phyloP scores from a whole-genome alignment of 1,140 invertebrate genomes.

The Nephotettix cincticeps region DNA sequence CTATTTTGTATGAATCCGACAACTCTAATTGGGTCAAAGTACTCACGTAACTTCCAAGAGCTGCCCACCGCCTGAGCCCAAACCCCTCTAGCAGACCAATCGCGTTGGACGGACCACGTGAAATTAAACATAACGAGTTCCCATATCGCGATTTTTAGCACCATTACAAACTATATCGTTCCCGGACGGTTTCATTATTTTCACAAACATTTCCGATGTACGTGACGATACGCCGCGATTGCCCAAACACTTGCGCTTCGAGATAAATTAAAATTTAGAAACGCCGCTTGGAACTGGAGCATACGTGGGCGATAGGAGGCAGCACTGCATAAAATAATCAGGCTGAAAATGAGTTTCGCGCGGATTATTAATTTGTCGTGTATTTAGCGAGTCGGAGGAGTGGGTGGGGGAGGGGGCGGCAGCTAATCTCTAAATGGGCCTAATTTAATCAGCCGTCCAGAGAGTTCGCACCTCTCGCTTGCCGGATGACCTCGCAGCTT shows the following conservation, averaged over 20 bases:
- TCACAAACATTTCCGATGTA: not conserved
- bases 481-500: too few relatives aligned
- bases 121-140: too few relatives aligned
- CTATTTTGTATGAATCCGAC: too few relatives aligned
- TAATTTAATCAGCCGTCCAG: constrained; percentile 10
- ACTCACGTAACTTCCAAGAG: too few relatives aligned
- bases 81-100: too few relatives aligned
- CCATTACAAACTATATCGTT: too few relatives aligned
- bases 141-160: too few relatives aligned
- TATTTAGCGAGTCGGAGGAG: not conserved
- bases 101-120: too few relatives aligned
- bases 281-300: not conserved
- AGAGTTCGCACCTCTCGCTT: constrained; percentile 8
- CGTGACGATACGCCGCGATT: not conserved
- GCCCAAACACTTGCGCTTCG: not conserved
- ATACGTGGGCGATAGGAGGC: not conserved
- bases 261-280: constrained; percentile 18
- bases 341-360: constrained; percentile 11
- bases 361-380: constrained; percentile 18
- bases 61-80: too few relatives aligned
- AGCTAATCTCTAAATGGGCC: constrained; percentile 20
- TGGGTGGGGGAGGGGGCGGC: not conserved
- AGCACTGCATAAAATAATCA: constrained; percentile 22
- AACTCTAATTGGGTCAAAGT: too few relatives aligned
- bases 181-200: too few relatives aligned